Evolutionary conservation across 2,113 vertebrate genomes (phyloP).

Genomic region (Azemiops feae): DNA sequence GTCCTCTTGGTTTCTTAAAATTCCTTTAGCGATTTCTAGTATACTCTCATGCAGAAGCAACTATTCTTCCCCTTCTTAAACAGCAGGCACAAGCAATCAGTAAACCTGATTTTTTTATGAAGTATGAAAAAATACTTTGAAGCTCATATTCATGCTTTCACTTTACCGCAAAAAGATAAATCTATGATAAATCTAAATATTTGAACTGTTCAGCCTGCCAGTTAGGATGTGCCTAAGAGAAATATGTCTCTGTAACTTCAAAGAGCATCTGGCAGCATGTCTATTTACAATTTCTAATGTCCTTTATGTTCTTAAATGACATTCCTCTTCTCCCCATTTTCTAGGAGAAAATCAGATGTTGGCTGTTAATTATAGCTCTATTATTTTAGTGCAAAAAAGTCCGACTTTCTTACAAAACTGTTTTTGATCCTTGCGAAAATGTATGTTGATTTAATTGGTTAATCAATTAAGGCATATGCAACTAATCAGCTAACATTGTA

Average conservation of each 20-base stretch:
- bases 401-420: background rate
- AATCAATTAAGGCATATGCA: background rate
- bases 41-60: background rate
- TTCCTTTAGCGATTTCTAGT: background rate
- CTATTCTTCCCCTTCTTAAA: background rate
- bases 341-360: background rate
- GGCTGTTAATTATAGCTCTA: background rate
- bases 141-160: background rate
- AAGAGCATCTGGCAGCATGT: background rate
- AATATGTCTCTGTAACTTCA: background rate
- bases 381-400: background rate
- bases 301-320: background rate
- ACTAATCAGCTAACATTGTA: background rate
- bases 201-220: background rate
- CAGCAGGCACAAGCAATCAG: background rate
- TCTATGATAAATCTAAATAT: background rate
- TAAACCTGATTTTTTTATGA: background rate
- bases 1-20: background rate
- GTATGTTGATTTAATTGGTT: background rate
- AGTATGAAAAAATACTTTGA: background rate
- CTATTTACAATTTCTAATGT: background rate
- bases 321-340: background rate
- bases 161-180: background rate
- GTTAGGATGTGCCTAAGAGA: no score
- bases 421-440: background rate